These are phyloP conservation scores for Listrodromus nycthemerus DNA, from an alignment of 2,888 invertebrate genomes.

Conservation along the genomic window DNA sequence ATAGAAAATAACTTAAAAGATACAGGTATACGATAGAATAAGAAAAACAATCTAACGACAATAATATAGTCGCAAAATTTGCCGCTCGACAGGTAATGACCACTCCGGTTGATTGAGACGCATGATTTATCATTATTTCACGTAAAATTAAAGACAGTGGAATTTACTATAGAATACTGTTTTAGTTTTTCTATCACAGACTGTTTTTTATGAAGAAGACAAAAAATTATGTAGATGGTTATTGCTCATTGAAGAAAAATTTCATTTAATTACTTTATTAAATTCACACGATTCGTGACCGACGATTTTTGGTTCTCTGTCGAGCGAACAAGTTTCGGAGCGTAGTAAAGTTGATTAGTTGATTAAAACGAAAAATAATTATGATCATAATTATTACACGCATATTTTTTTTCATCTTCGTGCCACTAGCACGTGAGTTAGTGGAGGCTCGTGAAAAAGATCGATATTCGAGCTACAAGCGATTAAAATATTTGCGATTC, in stretches of 20 bases:
- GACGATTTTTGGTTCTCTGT: background rate
- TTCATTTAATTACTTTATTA: conserved; percentile 10
- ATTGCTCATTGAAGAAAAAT: conserved; percentile 16
- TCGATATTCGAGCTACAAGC: conserved; percentile 59
- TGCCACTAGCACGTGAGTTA: conserved; percentile 46
- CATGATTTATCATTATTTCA: conserved; percentile 19
- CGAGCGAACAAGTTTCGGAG: conserved; percentile 37
- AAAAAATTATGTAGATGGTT: conserved; percentile 7
- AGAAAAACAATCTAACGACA: conserved; percentile 33
- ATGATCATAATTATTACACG: conserved; percentile 54
- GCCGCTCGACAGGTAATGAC: conserved; percentile 32
- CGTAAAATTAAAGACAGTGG: conserved; percentile 38
- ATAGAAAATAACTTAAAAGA: conserved; percentile 63
- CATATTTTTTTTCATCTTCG: conserved; percentile 26
- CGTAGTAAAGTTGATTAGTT: conserved; percentile 37
- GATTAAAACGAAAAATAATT: conserved; percentile 39
- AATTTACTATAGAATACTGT: conserved; percentile 64
- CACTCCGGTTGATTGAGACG: background rate
- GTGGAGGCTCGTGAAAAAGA: conserved; percentile 54
- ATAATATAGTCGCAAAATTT: conserved; percentile 37
- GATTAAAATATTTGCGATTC: conserved; percentile 71
- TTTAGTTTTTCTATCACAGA: conserved; percentile 52
- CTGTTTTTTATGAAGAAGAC: conserved; percentile 19
- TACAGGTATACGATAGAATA: conserved; percentile 52
- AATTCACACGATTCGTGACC: conserved; percentile 9